phyloP scores from a whole-genome alignment of 1,140 invertebrate genomes.

The Ooceraea biroi region DNA sequence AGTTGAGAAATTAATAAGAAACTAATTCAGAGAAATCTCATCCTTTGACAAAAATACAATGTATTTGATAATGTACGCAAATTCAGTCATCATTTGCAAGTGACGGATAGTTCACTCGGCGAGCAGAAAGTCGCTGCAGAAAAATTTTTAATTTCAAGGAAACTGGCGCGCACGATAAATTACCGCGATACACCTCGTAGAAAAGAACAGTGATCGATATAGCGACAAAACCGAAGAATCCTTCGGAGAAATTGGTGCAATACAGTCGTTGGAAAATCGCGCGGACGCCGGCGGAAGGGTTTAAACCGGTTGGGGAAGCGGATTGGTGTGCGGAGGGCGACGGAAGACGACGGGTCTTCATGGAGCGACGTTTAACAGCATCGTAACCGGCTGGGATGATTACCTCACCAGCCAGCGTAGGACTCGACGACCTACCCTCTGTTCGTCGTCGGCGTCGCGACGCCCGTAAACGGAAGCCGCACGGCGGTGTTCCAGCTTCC shows the following conservation, averaged over 20 bases:
- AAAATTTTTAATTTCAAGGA: slow-evolving; percentile 26
- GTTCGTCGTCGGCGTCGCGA: slow-evolving; percentile 70
- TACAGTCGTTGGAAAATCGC: slow-evolving; percentile 10
- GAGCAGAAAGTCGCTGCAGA: neutral
- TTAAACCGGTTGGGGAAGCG: slow-evolving; percentile 20
- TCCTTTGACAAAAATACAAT: neutral
- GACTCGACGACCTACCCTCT: slow-evolving; percentile 63
- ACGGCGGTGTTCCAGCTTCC: slow-evolving; percentile 62
- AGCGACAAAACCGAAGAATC: slow-evolving; percentile 1
- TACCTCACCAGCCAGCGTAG: slow-evolving; percentile 68
- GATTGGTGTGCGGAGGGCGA: slow-evolving; percentile 39
- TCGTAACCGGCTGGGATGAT: slow-evolving; percentile 79
- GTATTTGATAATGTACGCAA: neutral
- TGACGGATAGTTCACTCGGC: neutral
- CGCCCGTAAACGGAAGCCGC: slow-evolving; percentile 78
- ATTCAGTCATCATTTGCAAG: neutral
- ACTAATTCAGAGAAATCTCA: neutral
- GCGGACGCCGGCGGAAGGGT: slow-evolving; percentile 19
- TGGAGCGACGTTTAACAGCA: slow-evolving; percentile 76
- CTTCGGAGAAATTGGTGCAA: neutral
- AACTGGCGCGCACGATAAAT: slow-evolving; percentile 23
- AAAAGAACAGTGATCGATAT: slow-evolving; percentile 40
- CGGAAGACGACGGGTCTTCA: slow-evolving; percentile 67
- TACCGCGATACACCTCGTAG: neutral
- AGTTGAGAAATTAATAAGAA: neutral